phyloP scores from a whole-genome alignment of 2,113 vertebrate genomes.

The Tauraco erythrolophus region DNA sequence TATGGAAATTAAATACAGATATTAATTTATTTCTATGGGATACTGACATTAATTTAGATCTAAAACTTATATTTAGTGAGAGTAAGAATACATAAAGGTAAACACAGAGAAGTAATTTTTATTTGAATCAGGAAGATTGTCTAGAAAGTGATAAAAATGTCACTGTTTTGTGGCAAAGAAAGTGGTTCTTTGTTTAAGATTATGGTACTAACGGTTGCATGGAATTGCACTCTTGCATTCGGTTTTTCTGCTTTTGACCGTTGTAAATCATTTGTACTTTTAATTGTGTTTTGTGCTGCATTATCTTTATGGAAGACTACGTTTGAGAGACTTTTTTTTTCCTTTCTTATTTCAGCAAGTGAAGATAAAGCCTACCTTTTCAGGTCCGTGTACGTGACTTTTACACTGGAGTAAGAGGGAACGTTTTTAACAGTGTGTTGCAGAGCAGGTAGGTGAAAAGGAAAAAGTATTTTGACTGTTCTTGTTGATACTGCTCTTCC shows the following conservation, averaged over 20 bases:
- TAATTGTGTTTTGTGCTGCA: not conserved
- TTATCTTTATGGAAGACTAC: not conserved
- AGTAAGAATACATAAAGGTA: not conserved
- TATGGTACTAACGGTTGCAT: not conserved
- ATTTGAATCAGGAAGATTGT: not conserved
- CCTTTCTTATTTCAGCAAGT: not conserved
- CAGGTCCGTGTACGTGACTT: not conserved
- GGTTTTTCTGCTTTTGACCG: not conserved
- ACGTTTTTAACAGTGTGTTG: rapidly evolving
- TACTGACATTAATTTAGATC: not conserved
- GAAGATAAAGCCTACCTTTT: not conserved
- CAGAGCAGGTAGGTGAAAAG: not conserved
- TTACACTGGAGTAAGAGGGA: not conserved
- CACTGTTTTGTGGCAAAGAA: not conserved
- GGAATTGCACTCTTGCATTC: not conserved
- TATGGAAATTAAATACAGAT: not conserved
- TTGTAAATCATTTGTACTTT: not conserved
- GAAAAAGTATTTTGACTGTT: not conserved
- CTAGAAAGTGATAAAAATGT: not conserved
- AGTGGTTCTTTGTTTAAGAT: not conserved
- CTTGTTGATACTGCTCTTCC: not conserved
- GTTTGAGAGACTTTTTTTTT: not conserved
- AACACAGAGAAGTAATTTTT: not conserved
- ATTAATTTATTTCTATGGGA: not conserved
- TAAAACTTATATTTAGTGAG: not conserved